Percentiles rank a stretch among this genome's conserved stretches.
Evolutionary conservation across 2,113 vertebrate genomes (phyloP).

Genomic region (Sialia sialis): DNA sequence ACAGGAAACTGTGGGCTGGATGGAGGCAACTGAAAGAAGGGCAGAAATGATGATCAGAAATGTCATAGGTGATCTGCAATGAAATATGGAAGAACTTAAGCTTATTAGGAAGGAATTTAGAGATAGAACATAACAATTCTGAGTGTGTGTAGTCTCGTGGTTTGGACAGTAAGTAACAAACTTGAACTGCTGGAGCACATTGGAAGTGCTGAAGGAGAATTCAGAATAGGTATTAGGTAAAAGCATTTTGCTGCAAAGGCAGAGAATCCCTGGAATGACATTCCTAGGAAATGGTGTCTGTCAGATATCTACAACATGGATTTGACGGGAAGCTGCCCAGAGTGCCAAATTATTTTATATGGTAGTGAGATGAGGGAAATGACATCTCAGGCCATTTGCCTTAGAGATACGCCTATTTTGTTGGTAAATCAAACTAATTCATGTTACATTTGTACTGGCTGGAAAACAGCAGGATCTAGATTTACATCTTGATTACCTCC

Average conservation of each 20-base stretch:
- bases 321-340: background rate
- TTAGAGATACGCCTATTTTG: background rate
- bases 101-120: background rate
- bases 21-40: background rate
- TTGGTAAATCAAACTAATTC: constrained; percentile 14
- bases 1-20: background rate
- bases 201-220: background rate
- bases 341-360: background rate
- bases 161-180: background rate
- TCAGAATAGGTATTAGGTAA: background rate
- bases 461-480: constrained; percentile 7
- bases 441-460: background rate
- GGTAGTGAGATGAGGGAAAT: background rate
- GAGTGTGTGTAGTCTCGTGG: background rate
- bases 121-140: background rate
- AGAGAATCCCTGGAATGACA: background rate
- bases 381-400: background rate
- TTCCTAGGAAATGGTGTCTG: background rate
- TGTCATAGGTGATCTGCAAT: background rate
- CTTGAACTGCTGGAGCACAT: background rate
- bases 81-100: background rate
- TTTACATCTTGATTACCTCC: constrained; percentile 53
- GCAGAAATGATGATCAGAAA: background rate
- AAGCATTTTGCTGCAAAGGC: background rate
- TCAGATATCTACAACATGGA: background rate